Evolutionary conservation across 2,888 invertebrate species (phyloP), one percentile per base, ranked within the genome.

Genomic region (Gasteruption jaculator): DNA sequence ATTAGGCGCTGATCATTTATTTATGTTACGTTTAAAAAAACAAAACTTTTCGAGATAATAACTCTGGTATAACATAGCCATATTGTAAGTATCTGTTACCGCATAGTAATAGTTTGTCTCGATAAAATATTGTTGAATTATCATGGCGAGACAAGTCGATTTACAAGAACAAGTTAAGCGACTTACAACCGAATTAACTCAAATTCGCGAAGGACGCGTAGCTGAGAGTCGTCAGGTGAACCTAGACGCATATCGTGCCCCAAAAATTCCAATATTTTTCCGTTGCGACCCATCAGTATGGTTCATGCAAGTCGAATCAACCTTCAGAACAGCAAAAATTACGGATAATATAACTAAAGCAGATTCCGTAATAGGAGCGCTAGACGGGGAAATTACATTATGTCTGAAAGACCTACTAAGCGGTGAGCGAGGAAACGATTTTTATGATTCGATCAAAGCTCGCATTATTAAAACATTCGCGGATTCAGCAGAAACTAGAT

Each of bases 251-350:
- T 32, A 32, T 12, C 32, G 32, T 14, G 16, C 11, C 8, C 32
- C 32, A 18, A 32, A 32, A 32, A 7, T 32, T 14, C 32, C 32
- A 6, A 7, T 10, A 19, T 32, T 32, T 12, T 15, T 32, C 11
- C 5, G 16, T 15, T 15, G 5, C 6, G 32, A 32, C 11, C 32
- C 32, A 18, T 8, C 6, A 5, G 8, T 32, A 10, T 34, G 34
- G 34, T 34, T 34, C 22, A 4, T 21, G n/a, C 34, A 34, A 21
- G 22, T 14, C 19, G 34, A 34, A 10, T 4, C 10, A 6, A n/a
- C 34, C 11, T 21, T 34, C 5, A 5, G 7, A 11, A 34, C n/a
- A 5, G 34, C 34, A 6, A 5, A 14, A 8, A 22, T 34, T 10
- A 12, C 12, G 8, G 5, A 7, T 5, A 4, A 7, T n/a, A 22